Percentiles rank a stretch among this genome's conserved stretches.
Conservation (phyloP, 2,113 vertebrate genomes). For the Oenanthe oenanthe region DNA sequence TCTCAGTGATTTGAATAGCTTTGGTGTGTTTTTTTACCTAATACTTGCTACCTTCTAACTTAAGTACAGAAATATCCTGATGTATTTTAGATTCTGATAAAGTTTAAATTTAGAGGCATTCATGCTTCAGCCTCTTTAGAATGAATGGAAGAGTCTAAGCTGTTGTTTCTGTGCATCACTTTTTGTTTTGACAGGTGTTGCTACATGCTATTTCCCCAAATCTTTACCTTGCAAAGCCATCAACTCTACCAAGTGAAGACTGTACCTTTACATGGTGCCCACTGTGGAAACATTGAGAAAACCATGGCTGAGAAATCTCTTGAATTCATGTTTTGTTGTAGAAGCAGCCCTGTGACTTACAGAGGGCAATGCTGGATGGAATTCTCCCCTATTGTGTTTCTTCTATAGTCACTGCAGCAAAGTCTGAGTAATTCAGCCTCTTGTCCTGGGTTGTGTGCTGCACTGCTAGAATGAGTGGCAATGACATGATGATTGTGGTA, state of each 20-base stretch:
- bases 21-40: not conserved
- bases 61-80: not conserved
- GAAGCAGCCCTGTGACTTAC: not conserved
- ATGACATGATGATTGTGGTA: not conserved
- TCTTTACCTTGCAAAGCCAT: not conserved
- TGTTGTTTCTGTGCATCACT: not conserved
- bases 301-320: not conserved
- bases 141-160: not conserved
- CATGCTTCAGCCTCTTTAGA: not conserved
- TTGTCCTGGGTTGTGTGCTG: not conserved
- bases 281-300: not conserved
- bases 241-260: not conserved
- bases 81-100: not conserved
- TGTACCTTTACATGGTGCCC: not conserved
- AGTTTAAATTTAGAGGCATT: not conserved
- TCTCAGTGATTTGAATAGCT: not conserved
- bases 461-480: not conserved
- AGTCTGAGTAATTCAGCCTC: not conserved
- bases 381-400: constrained; percentile 1
- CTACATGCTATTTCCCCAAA: not conserved
- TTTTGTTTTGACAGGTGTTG: not conserved
- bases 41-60: not conserved
- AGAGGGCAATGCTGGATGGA: not conserved
- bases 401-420: not conserved
- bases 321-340: not conserved